A percentile compares a stretch with the other conserved stretches of the same genome.
Evolutionary conservation across 1,140 invertebrate genomes (phyloP).

Genomic region (Euura lappo): DNA sequence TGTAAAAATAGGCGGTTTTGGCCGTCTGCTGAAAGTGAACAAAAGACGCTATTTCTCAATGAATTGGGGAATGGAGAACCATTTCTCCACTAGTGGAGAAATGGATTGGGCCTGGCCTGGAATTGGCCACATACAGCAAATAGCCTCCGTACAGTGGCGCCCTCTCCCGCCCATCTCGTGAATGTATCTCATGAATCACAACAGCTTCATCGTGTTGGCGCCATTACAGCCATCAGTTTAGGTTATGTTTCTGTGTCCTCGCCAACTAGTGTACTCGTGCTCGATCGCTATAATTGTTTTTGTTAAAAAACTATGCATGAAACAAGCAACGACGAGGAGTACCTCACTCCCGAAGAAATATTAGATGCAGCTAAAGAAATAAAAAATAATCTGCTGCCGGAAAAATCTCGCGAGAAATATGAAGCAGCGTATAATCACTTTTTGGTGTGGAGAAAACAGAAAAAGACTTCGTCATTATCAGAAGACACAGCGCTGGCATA

Average conservation of each 20-base stretch:
- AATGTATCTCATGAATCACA: too few relatives aligned
- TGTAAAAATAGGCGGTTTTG: too few relatives aligned
- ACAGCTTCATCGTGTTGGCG: too few relatives aligned
- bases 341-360: not conserved
- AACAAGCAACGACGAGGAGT: too few relatives aligned
- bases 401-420: not conserved
- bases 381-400: not conserved
- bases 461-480: not conserved
- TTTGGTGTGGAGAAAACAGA: not conserved
- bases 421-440: conserved; percentile 2
- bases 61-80: not conserved
- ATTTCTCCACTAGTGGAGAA: not conserved
- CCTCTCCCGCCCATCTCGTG: not conserved
- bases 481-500: too few relatives aligned
- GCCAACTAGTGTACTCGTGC: too few relatives aligned
- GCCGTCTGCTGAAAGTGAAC: too few relatives aligned
- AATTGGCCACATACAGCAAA: not conserved
- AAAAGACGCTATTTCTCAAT: too few relatives aligned
- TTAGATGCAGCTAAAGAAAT: not conserved
- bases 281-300: too few relatives aligned
- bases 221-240: too few relatives aligned
- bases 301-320: too few relatives aligned
- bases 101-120: not conserved
- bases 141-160: not conserved
- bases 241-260: too few relatives aligned